Percentiles rank a stretch among this genome's conserved stretches.
phyloP scores from a whole-genome alignment of 2,797 vertebrate genomes.

The Chelonia mydas region DNA sequence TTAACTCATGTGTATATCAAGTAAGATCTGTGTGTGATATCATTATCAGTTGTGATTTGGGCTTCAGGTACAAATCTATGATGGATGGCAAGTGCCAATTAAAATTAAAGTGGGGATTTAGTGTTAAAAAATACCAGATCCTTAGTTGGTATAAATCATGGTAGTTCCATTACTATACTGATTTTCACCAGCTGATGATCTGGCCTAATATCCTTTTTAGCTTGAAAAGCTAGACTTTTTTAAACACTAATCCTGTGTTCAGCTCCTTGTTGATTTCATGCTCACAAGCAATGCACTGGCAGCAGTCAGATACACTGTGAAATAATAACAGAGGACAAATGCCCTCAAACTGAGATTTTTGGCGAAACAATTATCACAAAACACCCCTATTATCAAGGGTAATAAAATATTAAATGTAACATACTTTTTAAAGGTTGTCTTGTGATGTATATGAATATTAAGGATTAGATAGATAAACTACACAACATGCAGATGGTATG shows the following conservation, averaged over 20 bases:
- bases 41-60: fast-evolving
- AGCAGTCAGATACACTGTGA: neutral
- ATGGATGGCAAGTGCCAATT: neutral
- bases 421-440: neutral
- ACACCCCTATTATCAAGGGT: neutral
- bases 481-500: neutral
- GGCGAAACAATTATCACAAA: neutral
- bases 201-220: neutral
- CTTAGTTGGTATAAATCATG: neutral
- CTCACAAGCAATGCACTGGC: neutral
- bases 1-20: neutral
- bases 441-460: neutral
- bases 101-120: neutral
- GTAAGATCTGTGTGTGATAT: neutral
- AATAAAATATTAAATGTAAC: neutral
- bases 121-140: neutral
- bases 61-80: neutral
- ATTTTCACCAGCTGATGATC: neutral
- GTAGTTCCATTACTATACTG: neutral
- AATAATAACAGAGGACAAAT: neutral
- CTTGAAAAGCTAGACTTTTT: neutral
- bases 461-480: neutral
- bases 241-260: neutral
- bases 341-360: neutral
- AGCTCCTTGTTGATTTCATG: neutral